A percentile compares a stretch with the other conserved stretches of the same genome.
phyloP scores from a whole-genome alignment of 2,797 vertebrate genomes.

The Dermochelys coriacea region DNA sequence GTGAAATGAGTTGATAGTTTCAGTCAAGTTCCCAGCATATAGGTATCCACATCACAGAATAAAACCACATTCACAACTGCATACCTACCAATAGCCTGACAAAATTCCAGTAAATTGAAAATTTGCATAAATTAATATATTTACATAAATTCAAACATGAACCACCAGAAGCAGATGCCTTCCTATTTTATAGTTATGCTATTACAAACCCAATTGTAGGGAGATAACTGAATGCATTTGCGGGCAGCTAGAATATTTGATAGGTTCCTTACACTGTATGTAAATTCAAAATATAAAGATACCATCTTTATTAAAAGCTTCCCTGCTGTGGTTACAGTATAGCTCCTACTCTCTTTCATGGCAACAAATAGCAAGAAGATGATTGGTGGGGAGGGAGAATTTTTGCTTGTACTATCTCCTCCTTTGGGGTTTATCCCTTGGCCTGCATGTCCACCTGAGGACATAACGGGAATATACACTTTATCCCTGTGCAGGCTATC shows the following conservation, averaged over 20 bases:
- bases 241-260: neutral
- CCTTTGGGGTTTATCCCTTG: neutral
- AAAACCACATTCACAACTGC: conserved; percentile 6
- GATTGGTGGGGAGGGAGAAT: neutral
- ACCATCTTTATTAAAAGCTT: neutral
- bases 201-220: conserved; percentile 30
- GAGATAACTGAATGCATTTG: conserved; percentile 33
- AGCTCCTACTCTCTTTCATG: neutral
- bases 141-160: conserved; percentile 11
- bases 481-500: neutral
- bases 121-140: conserved; percentile 41
- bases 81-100: neutral
- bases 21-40: neutral
- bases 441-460: neutral
- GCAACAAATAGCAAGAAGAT: neutral
- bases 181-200: conserved; percentile 44
- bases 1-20: conserved; percentile 7
- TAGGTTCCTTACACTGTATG: neutral
- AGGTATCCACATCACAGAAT: neutral
- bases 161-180: conserved; percentile 8
- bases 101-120: conserved; percentile 12
- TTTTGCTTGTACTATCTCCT: neutral
- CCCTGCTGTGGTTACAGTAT: neutral
- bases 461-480: neutral
- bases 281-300: conserved; percentile 28